Evolutionary conservation across 2,888 invertebrate genomes (phyloP), one percentile per base, ranked within the genome.

Genomic region (Diarsia rubi): DNA sequence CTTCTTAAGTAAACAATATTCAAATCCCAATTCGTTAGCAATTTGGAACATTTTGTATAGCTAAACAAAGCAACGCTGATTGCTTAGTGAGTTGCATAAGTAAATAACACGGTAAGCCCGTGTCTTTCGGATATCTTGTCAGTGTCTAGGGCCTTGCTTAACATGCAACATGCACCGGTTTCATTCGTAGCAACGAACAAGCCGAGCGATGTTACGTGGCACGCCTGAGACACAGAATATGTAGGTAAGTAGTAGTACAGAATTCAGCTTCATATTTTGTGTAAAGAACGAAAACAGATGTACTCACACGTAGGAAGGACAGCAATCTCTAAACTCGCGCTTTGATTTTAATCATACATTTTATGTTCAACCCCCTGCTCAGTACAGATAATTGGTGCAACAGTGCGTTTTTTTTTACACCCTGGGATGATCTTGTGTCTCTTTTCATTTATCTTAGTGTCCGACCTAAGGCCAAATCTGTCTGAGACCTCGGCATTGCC

Each of bases 81-180:
- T 81, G 78, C 76, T 82, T 83, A 70, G 82, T 71, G 76, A 81
- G 81, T 79, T 83, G 82, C 79, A 81, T 88, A 87, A 86, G 85
- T 88, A 90, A 86, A 79, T 86, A 85, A 73, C 63, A 65, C 73
- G 81, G 72, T 73, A 69, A 81, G 86, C 82, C 80, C 78, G 78
- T 83, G 89, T 89, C 90, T 88, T 89, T 89, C 83, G 80, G 73
- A 78, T 86, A 87, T 85, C 90, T 86, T 86, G 89, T 91, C 89
- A 89, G 89, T 88, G 91, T 90, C 90, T 84, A 75, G 86, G 73
- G 81, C 69, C 49, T 74, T 68, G 79, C 70, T 85, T 86, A 85
- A 63, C 75, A 81, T 82, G 82, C 82, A 82, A 66, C 69, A 66
- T 87, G 82, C 83, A 82, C 78, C 72, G 70, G 70, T 78, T 85